Base-by-base conservation (phyloP, 2,888 invertebrate genomes). In the Carcina quercana region DNA sequence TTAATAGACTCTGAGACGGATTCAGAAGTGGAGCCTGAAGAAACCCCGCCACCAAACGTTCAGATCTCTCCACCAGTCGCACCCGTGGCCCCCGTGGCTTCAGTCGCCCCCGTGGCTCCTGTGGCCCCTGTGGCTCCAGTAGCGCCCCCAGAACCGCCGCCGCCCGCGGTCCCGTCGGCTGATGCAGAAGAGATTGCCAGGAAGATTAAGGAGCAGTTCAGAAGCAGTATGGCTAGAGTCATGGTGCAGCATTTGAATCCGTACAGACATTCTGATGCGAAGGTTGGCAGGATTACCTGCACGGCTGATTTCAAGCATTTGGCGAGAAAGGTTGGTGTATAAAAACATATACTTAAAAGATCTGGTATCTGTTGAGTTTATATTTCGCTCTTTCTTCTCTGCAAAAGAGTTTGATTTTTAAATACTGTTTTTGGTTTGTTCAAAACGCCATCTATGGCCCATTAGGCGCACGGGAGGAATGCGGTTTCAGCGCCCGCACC, bases 221-320 rank as follows among this genome's bases (percentile, higher is more conserved):
- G 30, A 10, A 30, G 89, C 49, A 88, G 85, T 53, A 91, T 92
- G 88, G 91, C 92, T 8, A 87, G 91, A 25, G 92, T 93, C 14
- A 93, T 96, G 85, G 94, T 95, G 43, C 89, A 91, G 36, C 92
- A 93, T 58, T 87, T 98, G 36, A 95, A 94, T 74, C 94, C 94
- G 1, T 98, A 94, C 75, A 86, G 95, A 32, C 94, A 93, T 58
- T 88, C 91, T 0, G 93, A 92, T 44, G 98, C 97, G 56, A 89
- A 89, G 47, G 85, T 89, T 40, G 98, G 95, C 0, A 86, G 92
- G 47, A 97, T 98, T 51, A 91, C 91, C 2, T 92, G 89, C 58
- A 95, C 93, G 0, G 94, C 96, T 25, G 97, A 98, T 71, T 95
- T 97, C 71, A 97, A 97, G 67, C 95, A 96, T 79, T 86, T 97